Base-by-base conservation (phyloP, 30 jellyfish, hydroid and myxozoan species). In the Aurelia aurita complex sp. Pacific region DNA sequence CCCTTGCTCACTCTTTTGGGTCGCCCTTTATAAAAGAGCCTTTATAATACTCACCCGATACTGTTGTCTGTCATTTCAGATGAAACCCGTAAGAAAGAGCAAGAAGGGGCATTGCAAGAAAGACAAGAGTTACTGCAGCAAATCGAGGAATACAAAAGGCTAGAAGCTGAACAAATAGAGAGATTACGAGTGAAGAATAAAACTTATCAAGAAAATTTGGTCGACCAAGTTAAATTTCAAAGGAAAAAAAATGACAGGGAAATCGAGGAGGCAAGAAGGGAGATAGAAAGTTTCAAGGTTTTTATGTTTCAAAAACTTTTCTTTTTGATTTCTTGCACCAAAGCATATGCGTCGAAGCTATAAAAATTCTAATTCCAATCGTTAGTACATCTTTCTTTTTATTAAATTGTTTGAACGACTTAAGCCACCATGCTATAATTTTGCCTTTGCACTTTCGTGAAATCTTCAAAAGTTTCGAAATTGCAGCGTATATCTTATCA, bases 201-300 rank as follows among this genome's bases (percentile, higher is more conserved):
- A 43, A 64, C 67, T 19, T 94, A 94, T 65, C 97, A 94, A 34
- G 86, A 83, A 40, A 96, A 88, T 73, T 69, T 94, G 54, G 97
- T 79, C n/a, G 91, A 94, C 13, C 98, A 94, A 73, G 60, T 94
- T 23, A 85, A 83, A 42, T 89, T 33, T 74, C 94, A 94, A 74
- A 77, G 90, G 64, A 54, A 71, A 71, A 64, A 42, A 52, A 94
- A 94, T 57, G 98, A 83, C 53, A 73, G 79, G 69, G 97, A 83
- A 76, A 88, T 88, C 43, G 73, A 68, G n/a, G 98, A 94, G 69
- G 96, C 96, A 12, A 94, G 96, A 76, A 83, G 82, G 79, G 98
- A 94, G 84, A 74, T 94, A 36, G 80, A 78, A 46, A 42, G 63
- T 23, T 38, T 88, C 80, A 92, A 93, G 96, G 98, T 88, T 9